Percentiles rank a stretch among this genome's conserved stretches.
These are phyloP conservation scores for Hydraecia micacea DNA, from an alignment of 2,888 invertebrate species.

Conservation along the genomic window DNA sequence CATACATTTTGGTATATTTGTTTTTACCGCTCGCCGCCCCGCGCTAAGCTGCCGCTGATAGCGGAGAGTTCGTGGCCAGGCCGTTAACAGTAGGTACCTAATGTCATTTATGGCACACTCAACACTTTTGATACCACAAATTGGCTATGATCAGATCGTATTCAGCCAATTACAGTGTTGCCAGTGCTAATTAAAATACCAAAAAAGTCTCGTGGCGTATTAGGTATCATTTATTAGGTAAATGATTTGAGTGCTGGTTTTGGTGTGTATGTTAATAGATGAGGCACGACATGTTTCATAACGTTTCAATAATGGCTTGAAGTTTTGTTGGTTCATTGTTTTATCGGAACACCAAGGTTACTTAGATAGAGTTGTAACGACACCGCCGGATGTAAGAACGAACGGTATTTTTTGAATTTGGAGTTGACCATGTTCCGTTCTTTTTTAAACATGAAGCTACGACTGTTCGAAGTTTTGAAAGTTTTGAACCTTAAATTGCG, in stretches of 20 bases:
- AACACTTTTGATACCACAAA: conserved; percentile 42
- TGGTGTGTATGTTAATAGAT: conserved; percentile 74
- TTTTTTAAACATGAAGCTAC: too few species aligned
- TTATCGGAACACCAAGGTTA: conserved; percentile 63
- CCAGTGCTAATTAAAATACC: conserved; percentile 54
- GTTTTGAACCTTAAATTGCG: too few species aligned
- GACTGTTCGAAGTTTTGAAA: too few species aligned
- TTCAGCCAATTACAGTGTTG: conserved; percentile 61
- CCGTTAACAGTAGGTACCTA: too few species aligned
- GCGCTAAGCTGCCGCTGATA: too few species aligned
- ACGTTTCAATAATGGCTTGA: conserved; percentile 73
- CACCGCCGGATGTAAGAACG: conserved; percentile 4
- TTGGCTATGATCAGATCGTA: conserved; percentile 60
- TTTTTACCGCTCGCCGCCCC: too few species aligned
- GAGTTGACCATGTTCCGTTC: background rate
- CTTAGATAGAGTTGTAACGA: conserved; percentile 23
- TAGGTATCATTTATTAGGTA: conserved; percentile 70
- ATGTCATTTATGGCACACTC: conserved; percentile 16
- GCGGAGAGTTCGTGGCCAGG: too few species aligned
- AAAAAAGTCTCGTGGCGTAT: conserved; percentile 49
- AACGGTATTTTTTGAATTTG: background rate
- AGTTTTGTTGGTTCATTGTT: conserved; percentile 60
- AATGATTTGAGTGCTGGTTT: conserved; percentile 74
- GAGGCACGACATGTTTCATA: conserved; percentile 76
- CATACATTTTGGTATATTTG: too few species aligned